A percentile compares a stretch with the other conserved stretches of the same genome.
Conservation (phyloP, 2,113 vertebrate genomes). For the Anolis sagrei region DNA sequence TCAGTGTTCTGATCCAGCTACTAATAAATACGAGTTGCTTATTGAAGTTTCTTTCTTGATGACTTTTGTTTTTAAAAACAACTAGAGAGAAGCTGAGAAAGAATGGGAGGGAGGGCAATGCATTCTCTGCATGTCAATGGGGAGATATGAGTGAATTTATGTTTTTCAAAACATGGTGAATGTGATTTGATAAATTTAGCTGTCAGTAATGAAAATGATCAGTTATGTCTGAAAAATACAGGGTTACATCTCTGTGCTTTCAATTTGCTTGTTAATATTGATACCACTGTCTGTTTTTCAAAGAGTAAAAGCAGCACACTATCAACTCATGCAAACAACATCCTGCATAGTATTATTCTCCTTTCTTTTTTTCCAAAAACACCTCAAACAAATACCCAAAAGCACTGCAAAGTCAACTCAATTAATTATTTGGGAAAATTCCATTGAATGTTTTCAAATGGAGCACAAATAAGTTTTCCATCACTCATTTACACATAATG, state of each 20-base stretch:
- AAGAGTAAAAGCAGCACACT: neutral
- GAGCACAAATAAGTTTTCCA: no score
- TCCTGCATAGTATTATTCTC: neutral
- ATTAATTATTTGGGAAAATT: neutral
- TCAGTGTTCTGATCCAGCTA: neutral
- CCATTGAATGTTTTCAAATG: neutral
- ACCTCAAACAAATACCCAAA: neutral
- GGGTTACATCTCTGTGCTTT: neutral
- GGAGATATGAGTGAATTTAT: neutral
- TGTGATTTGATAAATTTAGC: neutral
- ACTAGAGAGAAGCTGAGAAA: neutral
- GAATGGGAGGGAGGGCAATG: slow-evolving; percentile 1
- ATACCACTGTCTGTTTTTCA: neutral
- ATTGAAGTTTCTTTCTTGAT: neutral
- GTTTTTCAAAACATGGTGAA: neutral
- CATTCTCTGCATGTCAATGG: neutral
- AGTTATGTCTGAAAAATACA: neutral
- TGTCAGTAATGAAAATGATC: neutral
- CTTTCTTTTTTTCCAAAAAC: neutral
- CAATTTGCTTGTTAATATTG: neutral
- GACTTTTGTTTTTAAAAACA: slow-evolving; percentile 27
- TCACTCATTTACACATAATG: neutral
- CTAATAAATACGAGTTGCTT: neutral
- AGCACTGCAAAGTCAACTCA: neutral
- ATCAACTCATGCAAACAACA: neutral